Conservation (phyloP, 2,888 invertebrate genomes). For the Arge pagana region DNA sequence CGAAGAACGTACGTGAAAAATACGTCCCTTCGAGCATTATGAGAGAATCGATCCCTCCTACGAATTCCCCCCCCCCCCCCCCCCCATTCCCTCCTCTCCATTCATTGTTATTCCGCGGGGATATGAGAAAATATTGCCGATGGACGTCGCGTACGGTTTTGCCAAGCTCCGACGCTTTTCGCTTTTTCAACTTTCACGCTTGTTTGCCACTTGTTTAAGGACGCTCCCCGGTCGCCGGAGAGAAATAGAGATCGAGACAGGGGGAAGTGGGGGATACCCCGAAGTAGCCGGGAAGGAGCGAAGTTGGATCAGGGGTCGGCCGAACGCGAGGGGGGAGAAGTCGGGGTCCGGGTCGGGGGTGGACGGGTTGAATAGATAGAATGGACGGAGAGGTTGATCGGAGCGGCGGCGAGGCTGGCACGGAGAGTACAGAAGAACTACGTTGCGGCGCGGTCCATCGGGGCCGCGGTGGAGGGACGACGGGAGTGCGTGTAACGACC, state of each 20-base stretch:
- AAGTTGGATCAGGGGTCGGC: conserved; percentile 13
- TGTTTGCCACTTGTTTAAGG: no score
- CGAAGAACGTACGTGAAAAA: no score
- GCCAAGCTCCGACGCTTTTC: no score
- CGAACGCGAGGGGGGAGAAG: conserved; percentile 34
- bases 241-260: conserved; percentile 6
- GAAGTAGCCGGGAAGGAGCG: conserved; percentile 1
- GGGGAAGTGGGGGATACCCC: not conserved
- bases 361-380: not conserved
- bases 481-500: not conserved
- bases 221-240: no score
- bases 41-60: no score
- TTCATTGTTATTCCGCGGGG: no score
- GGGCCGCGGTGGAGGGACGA: not conserved
- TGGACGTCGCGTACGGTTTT: no score
- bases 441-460: not conserved
- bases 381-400: not conserved
- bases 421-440: not conserved
- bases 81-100: no score
- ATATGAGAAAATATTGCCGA: no score
- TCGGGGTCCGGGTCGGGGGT: not conserved
- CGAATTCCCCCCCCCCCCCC: no score
- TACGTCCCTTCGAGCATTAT: no score
- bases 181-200: no score
- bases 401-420: not conserved